Base-by-base conservation (phyloP, 1,140 invertebrate species). In the Trichonephila clavata region DNA sequence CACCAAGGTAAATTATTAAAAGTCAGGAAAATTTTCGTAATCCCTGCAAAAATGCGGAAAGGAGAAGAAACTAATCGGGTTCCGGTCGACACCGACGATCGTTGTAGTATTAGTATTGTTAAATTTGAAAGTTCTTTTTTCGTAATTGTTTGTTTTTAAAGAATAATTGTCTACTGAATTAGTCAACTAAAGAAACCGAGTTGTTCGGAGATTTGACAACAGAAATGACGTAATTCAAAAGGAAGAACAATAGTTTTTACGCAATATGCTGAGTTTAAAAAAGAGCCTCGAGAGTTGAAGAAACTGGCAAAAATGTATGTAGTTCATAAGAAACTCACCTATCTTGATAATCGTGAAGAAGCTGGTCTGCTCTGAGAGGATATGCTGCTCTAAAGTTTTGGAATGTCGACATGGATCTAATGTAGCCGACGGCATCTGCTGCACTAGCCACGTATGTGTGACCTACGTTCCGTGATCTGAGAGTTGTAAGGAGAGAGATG, bases 381-480 rank as follows among this genome's bases (percentile, higher is more conserved):
- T 87, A 24, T 4, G 21, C 27, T 10, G n/a, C 27, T 13, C 27
- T 10, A 27, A 87, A 65, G 27, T 87, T 87, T 5, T 87, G 86
- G 27, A 63, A 87, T 14, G 86, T 87, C 1, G 86, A 87, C 86
- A 87, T 87, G 20, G 86, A 87, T 18, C 24, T 61, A 21, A 87
- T 87, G 27, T 87, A 87, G 1, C 86, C 86, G 0, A 20, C 13
- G 27, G 86, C 86, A 32, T 87, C 59, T 39, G 86, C 86, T 50
- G 61, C 86, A 18, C 10, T 32, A 18, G 21, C 59, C 16, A 87
- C 2, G 39, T 87, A 87, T 39, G 24, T 43, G 1, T 87, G 86
- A 63, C 32, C 10, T 5, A 87, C 21, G 16, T 87, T 87, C 16
- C 24, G 24, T 1, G 24, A 14, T 68, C 65, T 68, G 21, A 14